Evolutionary conservation across 2,888 invertebrate genomes (phyloP), one percentile per base, ranked within the genome.

Genomic region (Hyalella azteca): DNA sequence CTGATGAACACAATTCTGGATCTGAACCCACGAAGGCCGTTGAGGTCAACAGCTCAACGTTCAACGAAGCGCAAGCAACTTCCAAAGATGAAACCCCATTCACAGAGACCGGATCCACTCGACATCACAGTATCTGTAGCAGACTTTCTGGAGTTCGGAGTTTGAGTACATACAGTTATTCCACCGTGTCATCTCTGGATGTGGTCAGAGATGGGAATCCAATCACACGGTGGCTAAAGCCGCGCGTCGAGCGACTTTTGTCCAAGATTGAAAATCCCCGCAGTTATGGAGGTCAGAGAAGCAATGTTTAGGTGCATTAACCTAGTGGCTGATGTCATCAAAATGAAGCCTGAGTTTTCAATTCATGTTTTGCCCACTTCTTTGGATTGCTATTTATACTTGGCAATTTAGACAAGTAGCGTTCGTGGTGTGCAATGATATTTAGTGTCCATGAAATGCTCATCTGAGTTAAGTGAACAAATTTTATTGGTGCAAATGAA

Each of bases 221-320:
- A n/a, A n/a, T 75, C 40, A 26, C 29, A n/a, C 40, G 75, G 29
- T 29, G 26, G 26, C 29, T 75, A 29, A 75, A 75, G 26, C 75
- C 75, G 4, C 45, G n/a, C 75, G 40, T 40, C 75, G 41, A 75
- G 29, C n/a, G 40, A 26, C 26, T 75, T n/a, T 41, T 75, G 13
- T 75, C 75, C 41, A 75, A 45, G 41, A 75, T 75, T 41, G 75
- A 75, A 75, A 39, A 75, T 45, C 75, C 75, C 11, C 29, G 75
- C 26, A 75, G 41, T 41, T 39, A 11, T 22, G 75, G 75, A 75
- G 75, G 75, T 75, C 29, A 75, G 75, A 75, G 26, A 19, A 66
- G 29, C 13, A 36, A 32, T 36, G 29, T 22, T 29, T 66, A n/a
- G 66, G 15, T 66, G 36, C 32, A 66, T 32, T 66, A 29, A 19